Base-by-base conservation (phyloP, 1,140 invertebrate species). In the honey bee (Apis mellifera) region DNA sequence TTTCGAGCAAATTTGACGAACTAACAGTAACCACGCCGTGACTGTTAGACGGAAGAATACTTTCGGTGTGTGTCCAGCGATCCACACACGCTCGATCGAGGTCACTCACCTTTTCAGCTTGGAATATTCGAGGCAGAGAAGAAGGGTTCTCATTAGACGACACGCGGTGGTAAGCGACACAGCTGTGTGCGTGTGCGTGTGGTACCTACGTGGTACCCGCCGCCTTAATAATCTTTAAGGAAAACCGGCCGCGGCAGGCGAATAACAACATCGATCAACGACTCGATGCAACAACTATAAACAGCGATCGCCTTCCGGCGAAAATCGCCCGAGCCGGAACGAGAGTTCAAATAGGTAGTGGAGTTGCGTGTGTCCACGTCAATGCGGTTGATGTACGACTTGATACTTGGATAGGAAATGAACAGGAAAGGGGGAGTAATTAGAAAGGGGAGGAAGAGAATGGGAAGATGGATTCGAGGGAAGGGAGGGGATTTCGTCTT, bases 11-110 rank as follows among this genome's bases (percentile, higher is more conserved):
- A 82, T 84, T 87, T 73, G 73, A 73, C 72, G 76, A 62, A 70
- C 86, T 88, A 88, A 88, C 87, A 88, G 87, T 88, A 88, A 88
- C 85, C 75, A 78, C 73, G 54, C 57, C 73, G 86, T 85, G 74
- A 88, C 86, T 87, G 87, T 88, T 88, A 88, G 87, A 87, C 57
- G 77, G 59, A 82, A 75, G 69, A 80, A 84, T 66, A 50, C 7
- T 13, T 42, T 68, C 52, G 54, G 42, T 9, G 19, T 9, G 26
- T 55, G 77, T 70, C 69, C 13, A 32, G 17, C 17, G 62, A 17
- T 17, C 62, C 26, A 66, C 50, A 66, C 50, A n/a, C 65, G 42
- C 3, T 26, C 42, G 26, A 42, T 26, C 26, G 64, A 73, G 86
- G 86, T 88, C 86, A 83, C n/a, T 88, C 79, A 88, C 87, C 87